Conservation (phyloP, 2,113 vertebrate genomes). For the Mugil cephalus region DNA sequence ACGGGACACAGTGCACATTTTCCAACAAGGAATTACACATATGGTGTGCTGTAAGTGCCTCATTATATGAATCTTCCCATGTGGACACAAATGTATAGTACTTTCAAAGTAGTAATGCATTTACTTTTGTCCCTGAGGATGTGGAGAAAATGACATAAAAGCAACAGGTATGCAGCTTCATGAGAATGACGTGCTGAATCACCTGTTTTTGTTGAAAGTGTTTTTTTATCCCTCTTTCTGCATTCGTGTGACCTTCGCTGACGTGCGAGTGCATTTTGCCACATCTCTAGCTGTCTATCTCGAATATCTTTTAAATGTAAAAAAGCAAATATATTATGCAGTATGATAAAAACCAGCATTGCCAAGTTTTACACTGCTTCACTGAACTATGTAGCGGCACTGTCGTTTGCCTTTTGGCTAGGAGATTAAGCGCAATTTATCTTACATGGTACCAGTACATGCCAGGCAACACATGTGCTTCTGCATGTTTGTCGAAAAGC, state of each 20-base stretch:
- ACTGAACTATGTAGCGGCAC: too few relatives aligned
- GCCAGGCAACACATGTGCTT: too few relatives aligned
- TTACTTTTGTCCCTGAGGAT: not conserved
- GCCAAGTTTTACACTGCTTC: too few relatives aligned
- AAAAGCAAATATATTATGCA: too few relatives aligned
- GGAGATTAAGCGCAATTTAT: too few relatives aligned
- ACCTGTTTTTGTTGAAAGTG: not conserved
- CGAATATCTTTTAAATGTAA: too few relatives aligned
- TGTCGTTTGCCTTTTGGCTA: too few relatives aligned
- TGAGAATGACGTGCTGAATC: slow-evolving; percentile 30
- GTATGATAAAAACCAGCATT: too few relatives aligned
- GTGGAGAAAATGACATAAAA: slow-evolving; percentile 48
- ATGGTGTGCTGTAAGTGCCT: not conserved
- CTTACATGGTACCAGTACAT: too few relatives aligned
- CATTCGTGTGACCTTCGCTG: not conserved
- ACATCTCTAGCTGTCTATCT: not conserved
- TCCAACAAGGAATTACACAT: not conserved
- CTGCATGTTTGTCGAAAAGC: not conserved
- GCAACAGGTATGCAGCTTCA: not conserved
- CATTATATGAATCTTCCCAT: not conserved
- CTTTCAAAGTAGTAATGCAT: too few relatives aligned
- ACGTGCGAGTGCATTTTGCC: not conserved
- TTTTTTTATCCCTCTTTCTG: not conserved
- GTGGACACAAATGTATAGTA: not conserved
- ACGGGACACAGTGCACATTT: not conserved